Base-by-base conservation (phyloP, 1,140 invertebrate genomes). In the Nymphalis io region DNA sequence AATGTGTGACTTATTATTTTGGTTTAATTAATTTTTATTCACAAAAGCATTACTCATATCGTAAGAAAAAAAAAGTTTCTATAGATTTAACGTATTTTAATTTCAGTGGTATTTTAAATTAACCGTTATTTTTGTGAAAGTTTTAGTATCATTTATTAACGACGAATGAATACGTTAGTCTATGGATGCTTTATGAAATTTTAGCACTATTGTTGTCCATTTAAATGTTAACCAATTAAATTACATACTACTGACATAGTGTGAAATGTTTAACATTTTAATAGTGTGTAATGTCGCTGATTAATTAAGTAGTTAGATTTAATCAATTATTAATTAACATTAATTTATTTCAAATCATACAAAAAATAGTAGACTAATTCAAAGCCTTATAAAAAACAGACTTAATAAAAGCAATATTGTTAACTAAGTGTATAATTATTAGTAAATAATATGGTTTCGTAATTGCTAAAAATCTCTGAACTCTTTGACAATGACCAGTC, bases 281-380 rank as follows among this genome's bases (percentile, higher is more conserved):
- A 13, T 51, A 51, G 16, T n/a, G 18, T n/a, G n/a, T n/a, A n/a
- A n/a, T n/a, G n/a, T 20, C 12, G 20, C 46, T 18, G 20, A 51
- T 20, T 51, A 16, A 46, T 20, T 11, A 20, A 21, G 46, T 51
- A 20, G 18, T 51, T 51, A 51, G 18, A 20, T 51, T 51, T 51
- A 51, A 46, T 46, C 16, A 16, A 46, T n/a, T n/a, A 46, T 18
- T 46, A 46, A 46, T 46, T 46, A 46, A 46, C 42, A 46, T 46
- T 46, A 46, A 46, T 46, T 46, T 46, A 46, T 46, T 46, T n/a
- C 16, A 46, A 8, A 46, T n/a, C 42, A 46, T 46, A 46, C 42
- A 46, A 46, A 46, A 46, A 16, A 46, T 46, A 46, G 40, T 42
- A 42, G 2, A 46, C 3, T 18, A 46, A n/a, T n/a, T 42, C 0